These are phyloP conservation scores for Coleophora deauratella DNA, from an alignment of 2,888 invertebrate species.

Conservation along the genomic window DNA sequence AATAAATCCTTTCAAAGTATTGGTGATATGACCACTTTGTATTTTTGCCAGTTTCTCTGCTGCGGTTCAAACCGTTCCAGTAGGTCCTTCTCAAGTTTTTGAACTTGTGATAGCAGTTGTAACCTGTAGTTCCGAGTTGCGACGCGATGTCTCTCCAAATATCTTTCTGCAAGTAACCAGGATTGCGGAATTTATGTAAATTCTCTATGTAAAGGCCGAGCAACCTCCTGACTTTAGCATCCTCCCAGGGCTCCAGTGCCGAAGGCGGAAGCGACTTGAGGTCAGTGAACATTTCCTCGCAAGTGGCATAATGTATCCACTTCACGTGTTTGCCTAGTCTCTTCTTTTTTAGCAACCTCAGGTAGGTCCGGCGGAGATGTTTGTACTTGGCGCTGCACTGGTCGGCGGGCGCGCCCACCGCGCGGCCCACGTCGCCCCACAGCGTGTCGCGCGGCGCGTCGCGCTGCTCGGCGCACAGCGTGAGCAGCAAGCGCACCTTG, in stretches of 20 bases:
- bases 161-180: constrained; percentile 49
- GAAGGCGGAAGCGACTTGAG: constrained; percentile 42
- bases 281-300: constrained; percentile 59
- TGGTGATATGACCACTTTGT: constrained; percentile 57
- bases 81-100: constrained; percentile 60
- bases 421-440: constrained; percentile 45
- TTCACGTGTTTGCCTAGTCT: constrained; percentile 52
- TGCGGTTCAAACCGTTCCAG: constrained; percentile 47
- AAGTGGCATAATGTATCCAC: constrained; percentile 55
- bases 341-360: constrained; percentile 57
- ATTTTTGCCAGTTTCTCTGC: constrained; percentile 40
- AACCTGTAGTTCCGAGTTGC: constrained; percentile 48
- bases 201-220: constrained; percentile 54
- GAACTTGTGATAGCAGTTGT: constrained; percentile 61
- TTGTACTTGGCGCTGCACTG: constrained; percentile 56
- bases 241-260: constrained; percentile 54
- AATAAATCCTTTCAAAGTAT: constrained; percentile 59
- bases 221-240: constrained; percentile 44
- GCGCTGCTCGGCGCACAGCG: constrained; percentile 44
- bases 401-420: constrained; percentile 41
- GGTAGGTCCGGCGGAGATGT: constrained; percentile 51
- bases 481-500: constrained; percentile 49
- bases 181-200: constrained; percentile 39
- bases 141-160: constrained; percentile 59
- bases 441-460: constrained; percentile 35